Percentiles rank a stretch among this genome's conserved stretches.
Conservation (phyloP, 2,888 invertebrate genomes). For the Apodemia zela region DNA sequence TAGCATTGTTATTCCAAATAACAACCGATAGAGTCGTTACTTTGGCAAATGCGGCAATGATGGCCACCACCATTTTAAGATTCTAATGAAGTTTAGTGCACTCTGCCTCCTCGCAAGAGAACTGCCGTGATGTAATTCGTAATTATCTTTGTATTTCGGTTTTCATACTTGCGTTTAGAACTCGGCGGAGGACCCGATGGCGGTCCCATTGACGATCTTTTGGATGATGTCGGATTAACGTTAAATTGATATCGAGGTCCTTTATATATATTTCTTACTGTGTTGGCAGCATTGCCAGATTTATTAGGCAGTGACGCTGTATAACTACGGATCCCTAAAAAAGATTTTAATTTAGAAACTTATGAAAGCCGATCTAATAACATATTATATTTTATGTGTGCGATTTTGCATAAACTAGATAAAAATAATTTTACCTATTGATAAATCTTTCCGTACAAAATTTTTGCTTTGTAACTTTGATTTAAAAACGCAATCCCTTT, state of each 20-base stretch:
- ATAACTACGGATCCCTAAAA: constrained; percentile 54
- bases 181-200: constrained; percentile 51
- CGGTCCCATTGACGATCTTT: constrained; percentile 60
- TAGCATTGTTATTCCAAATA: too few species aligned
- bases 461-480: constrained; percentile 42
- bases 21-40: too few species aligned
- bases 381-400: too few species aligned
- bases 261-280: constrained; percentile 39
- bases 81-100: neutral
- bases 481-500: constrained; percentile 45
- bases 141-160: neutral
- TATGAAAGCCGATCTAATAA: too few species aligned
- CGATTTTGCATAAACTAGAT: too few species aligned
- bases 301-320: constrained; percentile 41
- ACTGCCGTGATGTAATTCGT: neutral
- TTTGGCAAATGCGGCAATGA: too few species aligned
- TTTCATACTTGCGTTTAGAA: constrained; percentile 55
- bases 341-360: constrained; percentile 9
- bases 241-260: constrained; percentile 60
- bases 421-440: constrained; percentile 43
- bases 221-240: constrained; percentile 37
- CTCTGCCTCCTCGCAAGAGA: neutral
- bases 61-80: neutral
- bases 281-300: constrained; percentile 37
- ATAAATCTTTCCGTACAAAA: constrained; percentile 53